Percentiles rank a stretch among this genome's conserved stretches.
Evolutionary conservation across 2,113 vertebrate genomes (phyloP).

Genomic region (Ageneiosus marmoratus): DNA sequence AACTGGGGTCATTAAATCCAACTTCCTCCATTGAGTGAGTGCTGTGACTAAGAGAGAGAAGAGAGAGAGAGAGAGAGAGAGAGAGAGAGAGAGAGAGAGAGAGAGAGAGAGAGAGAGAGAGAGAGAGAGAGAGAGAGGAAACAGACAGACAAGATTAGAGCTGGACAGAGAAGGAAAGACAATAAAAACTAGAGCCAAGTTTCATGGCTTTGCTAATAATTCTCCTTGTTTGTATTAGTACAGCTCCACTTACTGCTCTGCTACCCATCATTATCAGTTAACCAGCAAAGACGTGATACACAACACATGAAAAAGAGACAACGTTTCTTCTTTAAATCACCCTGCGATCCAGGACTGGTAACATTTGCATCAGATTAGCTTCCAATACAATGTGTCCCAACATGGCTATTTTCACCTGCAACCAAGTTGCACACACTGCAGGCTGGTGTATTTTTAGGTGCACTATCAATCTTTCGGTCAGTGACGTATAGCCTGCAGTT

Average conservation of each 20-base stretch:
- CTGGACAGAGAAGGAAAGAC: neutral
- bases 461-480: conserved; percentile 27
- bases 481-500: conserved; percentile 35
- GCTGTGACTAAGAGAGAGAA: conserved; percentile 76
- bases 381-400: neutral
- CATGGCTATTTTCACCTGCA: conserved; percentile 9
- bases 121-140: conserved; percentile 18
- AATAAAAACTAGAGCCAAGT: neutral
- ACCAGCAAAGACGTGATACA: neutral
- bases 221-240: neutral
- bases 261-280: neutral
- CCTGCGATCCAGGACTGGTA: neutral
- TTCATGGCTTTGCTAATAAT: neutral
- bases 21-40: conserved; percentile 82
- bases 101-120: conserved; percentile 37
- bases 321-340: neutral
- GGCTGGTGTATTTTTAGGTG: conserved; percentile 16
- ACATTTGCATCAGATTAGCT: neutral
- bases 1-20: conserved; percentile 85
- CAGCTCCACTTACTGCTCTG: neutral
- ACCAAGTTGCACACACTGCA: conserved; percentile 23
- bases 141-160: conserved; percentile 28
- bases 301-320: neutral
- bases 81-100: conserved; percentile 32
- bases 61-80: conserved; percentile 37